Evolutionary conservation across 2,888 invertebrate species (phyloP).

Genomic region (Magallana nippona): DNA sequence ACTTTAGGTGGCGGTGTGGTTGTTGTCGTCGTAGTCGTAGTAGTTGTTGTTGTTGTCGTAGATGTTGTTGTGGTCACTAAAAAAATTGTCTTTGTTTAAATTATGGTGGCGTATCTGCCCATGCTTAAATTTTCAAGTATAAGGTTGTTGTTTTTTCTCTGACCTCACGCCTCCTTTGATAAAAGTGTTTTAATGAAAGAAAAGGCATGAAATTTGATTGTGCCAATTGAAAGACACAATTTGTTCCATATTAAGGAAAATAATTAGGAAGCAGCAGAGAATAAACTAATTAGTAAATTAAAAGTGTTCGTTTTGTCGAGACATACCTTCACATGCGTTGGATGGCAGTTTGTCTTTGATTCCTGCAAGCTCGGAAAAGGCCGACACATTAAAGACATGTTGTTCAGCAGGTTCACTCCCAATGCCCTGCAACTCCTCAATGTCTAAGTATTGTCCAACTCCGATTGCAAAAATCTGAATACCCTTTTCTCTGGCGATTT

Average conservation of each 20-base stretch:
- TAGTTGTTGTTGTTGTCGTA: slow-evolving; percentile 45
- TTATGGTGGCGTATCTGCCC: too few relatives aligned
- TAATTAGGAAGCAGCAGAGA: too few relatives aligned
- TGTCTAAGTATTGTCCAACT: slow-evolving; percentile 56
- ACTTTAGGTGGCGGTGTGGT: slow-evolving; percentile 36
- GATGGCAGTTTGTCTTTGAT: slow-evolving; percentile 60
- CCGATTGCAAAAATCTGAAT: slow-evolving; percentile 64
- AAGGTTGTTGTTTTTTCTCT: too few relatives aligned
- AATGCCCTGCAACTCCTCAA: slow-evolving; percentile 62
- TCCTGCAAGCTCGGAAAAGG: slow-evolving; percentile 60
- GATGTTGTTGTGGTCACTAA: slow-evolving; percentile 40
- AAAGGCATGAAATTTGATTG: too few relatives aligned
- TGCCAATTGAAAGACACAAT: too few relatives aligned
- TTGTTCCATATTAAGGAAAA: too few relatives aligned
- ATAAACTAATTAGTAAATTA: too few relatives aligned
- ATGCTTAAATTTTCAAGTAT: too few relatives aligned
- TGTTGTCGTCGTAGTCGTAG: not conserved
- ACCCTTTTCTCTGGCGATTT: slow-evolving; percentile 50
- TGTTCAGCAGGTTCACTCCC: slow-evolving; percentile 63
- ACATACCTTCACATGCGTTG: slow-evolving; percentile 67
- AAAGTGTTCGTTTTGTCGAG: too few relatives aligned
- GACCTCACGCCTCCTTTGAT: too few relatives aligned
- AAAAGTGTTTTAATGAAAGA: too few relatives aligned
- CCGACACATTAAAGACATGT: slow-evolving; percentile 64
- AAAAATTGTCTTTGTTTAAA: too few relatives aligned